Percentiles rank a stretch among this genome's conserved stretches.
phyloP scores from a whole-genome alignment of 1,140 invertebrate species.

The Camponotus floridanus region DNA sequence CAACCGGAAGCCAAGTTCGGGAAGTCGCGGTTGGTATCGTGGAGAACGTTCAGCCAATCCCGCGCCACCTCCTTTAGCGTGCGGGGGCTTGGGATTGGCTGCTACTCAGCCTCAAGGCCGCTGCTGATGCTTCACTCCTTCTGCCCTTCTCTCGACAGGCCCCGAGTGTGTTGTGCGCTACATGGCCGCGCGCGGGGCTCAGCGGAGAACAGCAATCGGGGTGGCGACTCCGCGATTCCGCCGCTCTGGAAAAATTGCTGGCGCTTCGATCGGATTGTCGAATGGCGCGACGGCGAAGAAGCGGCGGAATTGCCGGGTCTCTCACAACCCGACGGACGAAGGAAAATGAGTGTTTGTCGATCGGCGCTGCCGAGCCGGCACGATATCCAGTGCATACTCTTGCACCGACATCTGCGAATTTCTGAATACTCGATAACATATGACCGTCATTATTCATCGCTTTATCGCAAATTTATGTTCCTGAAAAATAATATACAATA shows the following conservation, averaged over 20 bases:
- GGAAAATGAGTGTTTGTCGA: constrained; percentile 4
- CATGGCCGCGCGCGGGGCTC: constrained; percentile 54
- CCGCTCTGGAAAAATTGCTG: constrained; percentile 43
- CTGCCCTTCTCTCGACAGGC: constrained; percentile 61
- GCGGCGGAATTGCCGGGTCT: constrained; percentile 60
- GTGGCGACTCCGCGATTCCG: constrained; percentile 65
- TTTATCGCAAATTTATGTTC: too few species aligned
- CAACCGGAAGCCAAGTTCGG: constrained; percentile 66
- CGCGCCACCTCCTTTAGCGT: constrained; percentile 48
- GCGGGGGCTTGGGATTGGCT: constrained; percentile 72
- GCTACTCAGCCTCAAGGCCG: constrained; percentile 55
- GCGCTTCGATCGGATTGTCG: constrained; percentile 42
- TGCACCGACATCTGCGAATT: background rate
- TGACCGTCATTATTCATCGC: background rate
- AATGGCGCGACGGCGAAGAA: constrained; percentile 43
- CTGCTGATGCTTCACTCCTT: constrained; percentile 54
- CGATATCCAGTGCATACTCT: background rate
- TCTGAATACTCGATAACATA: background rate
- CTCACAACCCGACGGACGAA: constrained; percentile 53
- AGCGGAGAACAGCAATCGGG: constrained; percentile 53
- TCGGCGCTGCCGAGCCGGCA: constrained; percentile 14
- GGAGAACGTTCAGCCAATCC: constrained; percentile 73
- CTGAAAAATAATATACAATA: too few species aligned
- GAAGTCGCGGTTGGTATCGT: constrained; percentile 66
- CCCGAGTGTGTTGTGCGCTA: constrained; percentile 47